Base-by-base conservation (phyloP, 2,797 vertebrate genomes). In the Chelidonichthys spinosus region DNA sequence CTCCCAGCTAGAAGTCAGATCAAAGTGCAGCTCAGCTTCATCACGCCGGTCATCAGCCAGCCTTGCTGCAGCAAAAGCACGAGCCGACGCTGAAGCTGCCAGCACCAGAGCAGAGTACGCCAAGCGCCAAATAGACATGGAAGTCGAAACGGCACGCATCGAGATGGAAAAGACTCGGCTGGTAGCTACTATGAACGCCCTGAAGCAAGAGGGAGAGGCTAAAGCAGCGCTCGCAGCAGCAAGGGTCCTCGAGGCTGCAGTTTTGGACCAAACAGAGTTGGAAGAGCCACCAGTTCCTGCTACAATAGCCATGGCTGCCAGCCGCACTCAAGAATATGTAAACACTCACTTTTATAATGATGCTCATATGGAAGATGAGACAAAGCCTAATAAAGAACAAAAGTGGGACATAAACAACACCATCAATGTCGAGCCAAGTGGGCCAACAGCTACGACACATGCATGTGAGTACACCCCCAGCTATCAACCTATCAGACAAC, bases 141-240 rank as follows among this genome's bases (percentile, higher is more conserved):
- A 67, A 3, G 64, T 67, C 52, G 50, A 67, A 42, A 54, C 2
- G 39, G 50, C 64, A n/a, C 25, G 39, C 64, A 67, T 43, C 7
- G 64, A 67, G 25, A 37, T 56, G 33, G 54, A 56, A n/a, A 39
- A 58, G 55, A 39, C 36, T n/a, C 55, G 55, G 15, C 15, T 37
- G 35, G 55, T 37, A 39, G 55, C 55, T 37, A 56, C 54, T 17
- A 36, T 56, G 54, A 61, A 44, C n/a, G 11, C 59, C 25, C 59
- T 61, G 59, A 61, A 61, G 11, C 39, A 61, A 32, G 59, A 61
- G n/a, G 40, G 59, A 25, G 39, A 61, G 59, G 59, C 59, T 15
- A 32, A 44, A 44, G 59, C 59, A 61, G 59, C 10, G n/a, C 40
- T 61, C n/a, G 39, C 59, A 13, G 40, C 59, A 42, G 39, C 59